phyloP scores from a whole-genome alignment of 2,113 vertebrate species.

The Hymenochirus boettgeri region DNA sequence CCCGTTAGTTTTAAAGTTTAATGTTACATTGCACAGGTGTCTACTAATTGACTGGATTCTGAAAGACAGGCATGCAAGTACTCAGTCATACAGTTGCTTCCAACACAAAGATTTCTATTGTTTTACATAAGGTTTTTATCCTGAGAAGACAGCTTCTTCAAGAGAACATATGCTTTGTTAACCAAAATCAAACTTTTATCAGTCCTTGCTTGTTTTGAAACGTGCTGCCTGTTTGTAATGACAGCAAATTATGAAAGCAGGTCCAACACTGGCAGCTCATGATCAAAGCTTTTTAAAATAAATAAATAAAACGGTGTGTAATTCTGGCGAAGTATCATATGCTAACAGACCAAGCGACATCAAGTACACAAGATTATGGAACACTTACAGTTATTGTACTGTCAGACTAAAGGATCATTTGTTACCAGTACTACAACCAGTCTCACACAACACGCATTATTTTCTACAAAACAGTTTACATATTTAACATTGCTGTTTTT shows the following conservation, averaged over 20 bases:
- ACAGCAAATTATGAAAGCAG: conserved; percentile 44
- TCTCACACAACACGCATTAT: neutral
- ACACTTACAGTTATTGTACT: conserved; percentile 10
- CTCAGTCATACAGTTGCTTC: conserved; percentile 69
- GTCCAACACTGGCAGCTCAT: conserved; percentile 33
- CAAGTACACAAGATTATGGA: neutral
- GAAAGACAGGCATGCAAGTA: conserved; percentile 62
- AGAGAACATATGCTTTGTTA: conserved; percentile 60
- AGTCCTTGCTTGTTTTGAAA: conserved; percentile 54
- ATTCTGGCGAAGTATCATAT: conserved; percentile 58
- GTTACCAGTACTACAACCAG: neutral
- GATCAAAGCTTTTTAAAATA: conserved; percentile 52
- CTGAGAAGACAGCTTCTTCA: conserved; percentile 49
- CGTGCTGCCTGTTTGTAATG: conserved; percentile 47
- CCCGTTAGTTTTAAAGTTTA: conserved; percentile 47
- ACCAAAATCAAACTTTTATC: conserved; percentile 54
- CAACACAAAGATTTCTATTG: conserved; percentile 67
- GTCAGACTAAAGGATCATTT: conserved; percentile 22
- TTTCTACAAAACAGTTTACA: no score
- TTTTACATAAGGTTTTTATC: conserved; percentile 52
- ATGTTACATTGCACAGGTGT: conserved; percentile 62
- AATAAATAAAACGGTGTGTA: conserved; percentile 47
- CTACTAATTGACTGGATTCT: conserved; percentile 46
- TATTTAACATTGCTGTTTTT: no score
- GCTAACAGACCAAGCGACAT: conserved; percentile 42